Conservation (phyloP, 2,888 invertebrate genomes). For the Cerastoderma edule region DNA sequence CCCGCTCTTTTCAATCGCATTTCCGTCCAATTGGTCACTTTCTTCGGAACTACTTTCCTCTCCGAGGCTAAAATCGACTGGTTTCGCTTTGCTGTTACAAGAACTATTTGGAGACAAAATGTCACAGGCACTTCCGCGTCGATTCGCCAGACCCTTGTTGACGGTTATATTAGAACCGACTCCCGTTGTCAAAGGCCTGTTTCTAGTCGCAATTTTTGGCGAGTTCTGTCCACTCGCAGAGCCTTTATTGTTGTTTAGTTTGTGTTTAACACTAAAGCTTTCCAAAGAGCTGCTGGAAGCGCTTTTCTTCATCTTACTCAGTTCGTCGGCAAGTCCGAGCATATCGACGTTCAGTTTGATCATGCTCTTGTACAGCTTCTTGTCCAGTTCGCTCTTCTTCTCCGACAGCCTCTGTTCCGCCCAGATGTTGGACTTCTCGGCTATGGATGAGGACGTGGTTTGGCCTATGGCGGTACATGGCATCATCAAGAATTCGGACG, state of each 20-base stretch:
- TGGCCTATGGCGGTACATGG: slow-evolving; percentile 38
- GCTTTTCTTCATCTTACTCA: slow-evolving; percentile 49
- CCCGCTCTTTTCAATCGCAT: not conserved
- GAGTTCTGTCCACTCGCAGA: slow-evolving; percentile 10
- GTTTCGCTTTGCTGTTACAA: too few relatives aligned
- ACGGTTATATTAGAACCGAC: not conserved
- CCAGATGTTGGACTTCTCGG: slow-evolving; percentile 52
- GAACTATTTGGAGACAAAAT: too few relatives aligned
- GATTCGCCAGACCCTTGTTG: not conserved
- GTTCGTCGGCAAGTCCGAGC: slow-evolving; percentile 44
- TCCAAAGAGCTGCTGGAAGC: slow-evolving; percentile 49
- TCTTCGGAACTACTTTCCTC: slow-evolving; percentile 34
- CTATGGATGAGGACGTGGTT: slow-evolving; percentile 47
- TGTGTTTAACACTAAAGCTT: not conserved
- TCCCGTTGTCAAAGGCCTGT: not conserved
- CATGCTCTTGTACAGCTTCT: slow-evolving; percentile 49
- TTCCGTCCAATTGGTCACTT: slow-evolving; percentile 5
- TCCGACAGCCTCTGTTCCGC: slow-evolving; percentile 45
- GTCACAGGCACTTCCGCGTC: not conserved
- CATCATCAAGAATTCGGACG: slow-evolving; percentile 43
- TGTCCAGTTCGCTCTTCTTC: slow-evolving; percentile 40
- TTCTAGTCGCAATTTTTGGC: not conserved
- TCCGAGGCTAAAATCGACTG: too few relatives aligned
- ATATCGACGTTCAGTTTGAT: slow-evolving; percentile 50
- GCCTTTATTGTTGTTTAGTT: not conserved